Evolutionary conservation across 2,888 invertebrate species (phyloP), one percentile per base, ranked within the genome.

Genomic region (Pyrocoelia pectoralis): DNA sequence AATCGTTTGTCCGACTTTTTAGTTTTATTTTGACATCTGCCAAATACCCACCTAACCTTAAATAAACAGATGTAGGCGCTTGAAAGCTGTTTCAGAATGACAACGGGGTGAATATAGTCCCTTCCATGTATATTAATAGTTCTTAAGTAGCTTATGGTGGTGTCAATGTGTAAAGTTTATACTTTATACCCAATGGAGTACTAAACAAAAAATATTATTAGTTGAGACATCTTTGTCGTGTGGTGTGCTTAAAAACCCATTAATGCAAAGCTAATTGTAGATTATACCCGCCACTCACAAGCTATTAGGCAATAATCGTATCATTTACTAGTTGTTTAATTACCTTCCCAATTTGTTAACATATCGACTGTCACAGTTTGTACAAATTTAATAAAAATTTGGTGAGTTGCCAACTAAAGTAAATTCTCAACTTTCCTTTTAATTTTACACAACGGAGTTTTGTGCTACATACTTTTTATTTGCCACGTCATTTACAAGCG

Each of bases 81-180:
- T 46, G 46, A 46, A 46, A 46, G 46, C 15, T 46, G 10, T 18
- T 46, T 46, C 15, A 46, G 17, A 46, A 46, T 46, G 46, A 46
- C 14, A 46, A 46, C 46, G 46, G 46, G 46, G 46, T 46, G 17
- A 46, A 46, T 46, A 46, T 18, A 15, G 46, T 17, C 46, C 46
- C 46, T 46, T 46, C 46, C 46, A 46, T 46, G 46, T 46, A 17
- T 46, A 46, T 46, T 46, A 46, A 46, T 46, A 46, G 46, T 46
- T 17, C 46, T 46, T 46, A 46, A 46, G 17, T 18, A 17, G 17
- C 46, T 46, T 46, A 46, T 33, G 46, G 17, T 18, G 17, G 46
- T 46, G n/a, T 46, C 46, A 46, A 46, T 46, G 46, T 46, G 46
- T 17, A 46, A 46, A 46, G 46, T 46, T 17, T 33, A 24, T 24